Conservation (phyloP, 2,113 vertebrate species). For the Nyctibius bracteatus region DNA sequence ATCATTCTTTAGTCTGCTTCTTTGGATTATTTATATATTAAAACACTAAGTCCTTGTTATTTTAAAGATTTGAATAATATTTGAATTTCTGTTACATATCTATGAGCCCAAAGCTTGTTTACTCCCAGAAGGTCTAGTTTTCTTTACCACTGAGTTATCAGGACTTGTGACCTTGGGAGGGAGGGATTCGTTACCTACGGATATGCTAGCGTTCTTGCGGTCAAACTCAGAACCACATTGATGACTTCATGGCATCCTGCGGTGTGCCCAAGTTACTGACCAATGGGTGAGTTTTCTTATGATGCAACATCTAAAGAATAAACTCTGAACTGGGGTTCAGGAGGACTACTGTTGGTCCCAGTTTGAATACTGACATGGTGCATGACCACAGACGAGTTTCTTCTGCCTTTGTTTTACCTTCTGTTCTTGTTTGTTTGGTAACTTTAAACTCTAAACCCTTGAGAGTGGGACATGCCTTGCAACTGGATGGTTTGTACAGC, state of each 20-base stretch:
- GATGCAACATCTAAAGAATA: background rate
- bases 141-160: background rate
- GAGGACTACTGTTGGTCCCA: background rate
- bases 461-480: background rate
- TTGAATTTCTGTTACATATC: background rate
- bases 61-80: background rate
- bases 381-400: background rate
- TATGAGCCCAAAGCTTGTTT: background rate
- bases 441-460: background rate
- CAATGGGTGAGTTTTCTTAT: background rate
- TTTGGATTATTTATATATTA: constrained; percentile 23
- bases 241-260: background rate
- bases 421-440: background rate
- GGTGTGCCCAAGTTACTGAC: background rate
- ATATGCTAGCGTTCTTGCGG: background rate
- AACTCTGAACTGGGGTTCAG: background rate
- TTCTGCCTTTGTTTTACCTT: background rate
- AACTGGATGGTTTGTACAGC: background rate
- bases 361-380: background rate
- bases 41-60: background rate
- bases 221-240: accelerated
- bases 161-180: background rate
- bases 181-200: background rate
- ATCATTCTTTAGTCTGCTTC: background rate
- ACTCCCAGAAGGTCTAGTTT: background rate